Conservation (phyloP, 2,888 invertebrate species). For the Rhogogaster chlorosoma region DNA sequence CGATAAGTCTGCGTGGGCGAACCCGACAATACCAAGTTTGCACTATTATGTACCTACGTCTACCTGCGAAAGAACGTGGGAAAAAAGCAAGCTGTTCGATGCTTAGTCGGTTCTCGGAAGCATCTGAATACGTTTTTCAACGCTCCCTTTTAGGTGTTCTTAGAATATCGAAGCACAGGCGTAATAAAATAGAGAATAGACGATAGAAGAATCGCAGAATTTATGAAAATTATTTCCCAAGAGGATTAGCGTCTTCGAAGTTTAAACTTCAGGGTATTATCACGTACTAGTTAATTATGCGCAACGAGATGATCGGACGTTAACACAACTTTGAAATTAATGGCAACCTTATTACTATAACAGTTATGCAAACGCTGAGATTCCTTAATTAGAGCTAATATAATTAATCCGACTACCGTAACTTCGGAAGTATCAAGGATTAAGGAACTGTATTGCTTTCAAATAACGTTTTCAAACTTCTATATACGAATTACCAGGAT, state of each 20-base stretch:
- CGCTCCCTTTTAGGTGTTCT: neutral
- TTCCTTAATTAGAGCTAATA: neutral
- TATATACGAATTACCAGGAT: neutral
- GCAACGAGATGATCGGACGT: neutral
- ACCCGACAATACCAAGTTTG: constrained; percentile 40
- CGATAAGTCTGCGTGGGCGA: constrained; percentile 37
- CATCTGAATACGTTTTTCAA: neutral
- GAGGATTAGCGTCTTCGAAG: neutral
- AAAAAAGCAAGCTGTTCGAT: constrained; percentile 27
- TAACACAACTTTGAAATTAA: neutral
- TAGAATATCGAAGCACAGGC: neutral
- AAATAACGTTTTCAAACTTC: neutral
- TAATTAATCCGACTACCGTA: neutral
- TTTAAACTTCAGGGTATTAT: neutral
- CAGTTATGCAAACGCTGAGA: neutral
- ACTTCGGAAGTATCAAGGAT: neutral
- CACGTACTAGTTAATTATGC: neutral
- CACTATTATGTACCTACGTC: constrained; percentile 36
- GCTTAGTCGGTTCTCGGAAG: neutral
- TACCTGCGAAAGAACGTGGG: constrained; percentile 42
- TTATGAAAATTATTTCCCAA: neutral
- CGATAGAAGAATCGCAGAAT: neutral
- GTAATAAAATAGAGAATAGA: neutral
- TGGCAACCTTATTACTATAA: neutral
- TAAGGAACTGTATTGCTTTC: neutral